Conservation (phyloP, 2,113 vertebrate genomes). For the Dromas ardeola region DNA sequence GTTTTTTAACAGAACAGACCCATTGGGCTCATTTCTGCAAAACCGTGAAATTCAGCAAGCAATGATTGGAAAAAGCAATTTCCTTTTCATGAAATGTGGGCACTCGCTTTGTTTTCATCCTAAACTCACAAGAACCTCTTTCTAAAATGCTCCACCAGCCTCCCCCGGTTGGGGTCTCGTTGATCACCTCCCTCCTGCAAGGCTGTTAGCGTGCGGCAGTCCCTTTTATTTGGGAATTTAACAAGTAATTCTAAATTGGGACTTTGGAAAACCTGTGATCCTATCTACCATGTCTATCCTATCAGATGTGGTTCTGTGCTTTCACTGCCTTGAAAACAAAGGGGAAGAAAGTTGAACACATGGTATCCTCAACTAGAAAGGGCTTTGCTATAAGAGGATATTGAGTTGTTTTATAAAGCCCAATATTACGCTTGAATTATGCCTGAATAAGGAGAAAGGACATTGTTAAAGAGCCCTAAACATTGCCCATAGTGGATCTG, state of each 20-base stretch:
- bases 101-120: rapidly evolving
- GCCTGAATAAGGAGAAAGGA: slow-evolving; percentile 52
- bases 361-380: slow-evolving; percentile 28
- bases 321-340: slow-evolving; percentile 9
- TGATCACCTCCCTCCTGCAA: background rate
- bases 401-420: slow-evolving; percentile 63
- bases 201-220: background rate
- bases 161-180: background rate
- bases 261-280: background rate
- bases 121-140: background rate
- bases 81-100: background rate
- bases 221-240: slow-evolving; percentile 33
- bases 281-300: background rate
- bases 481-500: slow-evolving; percentile 5
- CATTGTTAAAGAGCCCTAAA: slow-evolving; percentile 56
- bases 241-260: slow-evolving; percentile 1
- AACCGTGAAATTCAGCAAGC: background rate
- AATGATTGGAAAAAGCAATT: background rate
- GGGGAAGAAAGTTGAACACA: slow-evolving; percentile 19
- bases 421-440: slow-evolving; percentile 66
- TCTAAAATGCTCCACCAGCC: background rate
- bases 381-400: slow-evolving; percentile 32
- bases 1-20: background rate
- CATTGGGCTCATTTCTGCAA: background rate
- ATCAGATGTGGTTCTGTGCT: slow-evolving; percentile 16